A percentile compares a stretch with the other conserved stretches of the same genome.
phyloP scores from a whole-genome alignment of 2,113 vertebrate genomes.

The Pyxicephalus adspersus region DNA sequence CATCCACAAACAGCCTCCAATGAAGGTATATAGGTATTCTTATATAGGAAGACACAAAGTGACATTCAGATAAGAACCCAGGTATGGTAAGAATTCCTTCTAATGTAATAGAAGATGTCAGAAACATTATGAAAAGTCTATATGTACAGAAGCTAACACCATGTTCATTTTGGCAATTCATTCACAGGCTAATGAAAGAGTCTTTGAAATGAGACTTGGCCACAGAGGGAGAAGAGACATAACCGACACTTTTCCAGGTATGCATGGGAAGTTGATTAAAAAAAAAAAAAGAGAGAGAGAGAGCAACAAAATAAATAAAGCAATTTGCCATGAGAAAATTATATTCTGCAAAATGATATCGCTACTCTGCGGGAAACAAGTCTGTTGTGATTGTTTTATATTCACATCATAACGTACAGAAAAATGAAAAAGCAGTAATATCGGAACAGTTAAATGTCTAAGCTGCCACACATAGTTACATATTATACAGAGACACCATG shows the following conservation, averaged over 20 bases:
- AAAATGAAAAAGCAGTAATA: conserved; percentile 18
- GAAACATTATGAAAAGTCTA: no score
- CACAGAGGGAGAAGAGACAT: not conserved
- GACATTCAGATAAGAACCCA: no score
- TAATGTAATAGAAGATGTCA: no score
- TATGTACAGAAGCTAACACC: no score
- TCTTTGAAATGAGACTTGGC: conserved; percentile 5
- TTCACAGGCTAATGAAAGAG: not conserved
- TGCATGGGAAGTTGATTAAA: conserved; percentile 37
- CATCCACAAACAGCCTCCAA: no score
- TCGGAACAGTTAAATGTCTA: conserved; percentile 3
- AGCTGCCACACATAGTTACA: not conserved
- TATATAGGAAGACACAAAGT: no score
- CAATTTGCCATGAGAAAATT: conserved; percentile 32
- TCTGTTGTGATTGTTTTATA: conserved; percentile 42
- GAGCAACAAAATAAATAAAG: conserved; percentile 27
- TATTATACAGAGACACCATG: not conserved
- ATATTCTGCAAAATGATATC: conserved; percentile 40
- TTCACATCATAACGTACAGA: conserved; percentile 22
- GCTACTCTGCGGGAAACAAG: conserved; percentile 33
- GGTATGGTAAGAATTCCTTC: no score
- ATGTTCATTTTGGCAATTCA: not conserved
- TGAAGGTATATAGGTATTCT: no score
- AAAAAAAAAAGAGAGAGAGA: not conserved
- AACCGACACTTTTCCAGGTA: conserved; percentile 8